Evolutionary conservation across 2,797 vertebrate species (phyloP), one percentile per base, ranked within the genome.

Genomic region (Myoxocephalus aenaeus): DNA sequence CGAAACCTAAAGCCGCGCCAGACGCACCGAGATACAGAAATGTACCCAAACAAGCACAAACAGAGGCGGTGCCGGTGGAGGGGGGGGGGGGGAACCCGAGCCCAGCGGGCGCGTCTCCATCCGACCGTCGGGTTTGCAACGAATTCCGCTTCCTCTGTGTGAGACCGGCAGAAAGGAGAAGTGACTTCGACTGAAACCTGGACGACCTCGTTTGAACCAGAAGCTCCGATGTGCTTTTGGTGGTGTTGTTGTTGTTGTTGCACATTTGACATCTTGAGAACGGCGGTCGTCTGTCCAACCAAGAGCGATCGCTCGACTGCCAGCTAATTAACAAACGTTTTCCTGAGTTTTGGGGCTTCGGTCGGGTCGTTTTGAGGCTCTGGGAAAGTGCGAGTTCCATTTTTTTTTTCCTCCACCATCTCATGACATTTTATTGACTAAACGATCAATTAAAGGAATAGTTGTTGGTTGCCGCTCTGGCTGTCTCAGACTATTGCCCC

Each of bases 81-180:
- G n/a, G n/a, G n/a, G n/a, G n/a, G n/a, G n/a, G n/a, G 1, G 32
- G 32, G 32, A 3, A 32, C 32, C 3, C 32, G 32, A 32, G 25
- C 25, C 32, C 36, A 3, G 53, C 25, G 54, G 13, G 15, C 62
- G n/a, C n/a, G n/a, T 70, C 51, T 80, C 61, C 46, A 10, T 65
- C 53, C 78, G 34, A 51, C 65, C 18, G 70, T 51, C 65, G 3
- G 8, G 71, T 58, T 22, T 44, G 13, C 48, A 34, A 51, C 17
- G 7, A 59, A 51, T 40, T 40, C 71, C 15, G 15, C 72, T 42
- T 63, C 22, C 58, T 73, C 20, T 42, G 2, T 13, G 27, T 11
- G 11, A 40, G 13, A 15, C 13, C 5, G 0, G 42, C 22, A 57
- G 17, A 54, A 71, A 67, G 17, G 22, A 68, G 79, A 77, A 46